A percentile compares a stretch with the other conserved stretches of the same genome.
Conservation (phyloP, 2,888 invertebrate genomes). For the Pecten maximus region DNA sequence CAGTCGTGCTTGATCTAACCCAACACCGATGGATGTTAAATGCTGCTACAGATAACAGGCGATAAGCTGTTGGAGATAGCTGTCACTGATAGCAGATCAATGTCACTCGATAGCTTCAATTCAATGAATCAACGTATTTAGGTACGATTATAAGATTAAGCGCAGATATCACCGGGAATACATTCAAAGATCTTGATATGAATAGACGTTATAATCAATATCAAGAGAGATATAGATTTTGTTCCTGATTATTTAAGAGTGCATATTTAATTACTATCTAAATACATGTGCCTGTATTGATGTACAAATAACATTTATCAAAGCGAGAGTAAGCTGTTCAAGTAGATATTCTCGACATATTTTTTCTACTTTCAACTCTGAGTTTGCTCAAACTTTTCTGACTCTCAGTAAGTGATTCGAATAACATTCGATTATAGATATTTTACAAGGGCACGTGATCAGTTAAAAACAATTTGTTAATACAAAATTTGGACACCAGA, state of each 20-base stretch:
- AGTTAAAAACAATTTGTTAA: background rate
- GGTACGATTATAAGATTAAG: background rate
- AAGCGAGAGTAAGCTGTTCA: background rate
- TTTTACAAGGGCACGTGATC: background rate
- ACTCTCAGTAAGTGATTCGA: background rate
- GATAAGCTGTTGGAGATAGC: background rate
- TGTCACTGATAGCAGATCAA: background rate
- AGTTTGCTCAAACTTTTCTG: background rate
- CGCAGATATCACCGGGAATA: background rate
- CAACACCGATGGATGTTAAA: background rate
- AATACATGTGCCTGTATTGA: background rate
- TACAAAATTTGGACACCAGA: background rate
- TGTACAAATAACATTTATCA: background rate
- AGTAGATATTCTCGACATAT: background rate
- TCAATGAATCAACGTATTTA: constrained; percentile 14
- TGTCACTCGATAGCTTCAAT: background rate
- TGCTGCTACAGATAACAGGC: background rate
- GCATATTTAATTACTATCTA: background rate
- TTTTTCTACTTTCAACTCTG: background rate
- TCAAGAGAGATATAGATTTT: background rate
- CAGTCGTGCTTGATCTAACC: background rate
- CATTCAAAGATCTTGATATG: background rate
- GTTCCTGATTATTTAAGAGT: background rate
- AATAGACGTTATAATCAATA: too few species aligned
- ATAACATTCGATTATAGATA: background rate